Evolutionary conservation across 2,797 vertebrate species (phyloP).

Genomic region (Gallinago solitaria): DNA sequence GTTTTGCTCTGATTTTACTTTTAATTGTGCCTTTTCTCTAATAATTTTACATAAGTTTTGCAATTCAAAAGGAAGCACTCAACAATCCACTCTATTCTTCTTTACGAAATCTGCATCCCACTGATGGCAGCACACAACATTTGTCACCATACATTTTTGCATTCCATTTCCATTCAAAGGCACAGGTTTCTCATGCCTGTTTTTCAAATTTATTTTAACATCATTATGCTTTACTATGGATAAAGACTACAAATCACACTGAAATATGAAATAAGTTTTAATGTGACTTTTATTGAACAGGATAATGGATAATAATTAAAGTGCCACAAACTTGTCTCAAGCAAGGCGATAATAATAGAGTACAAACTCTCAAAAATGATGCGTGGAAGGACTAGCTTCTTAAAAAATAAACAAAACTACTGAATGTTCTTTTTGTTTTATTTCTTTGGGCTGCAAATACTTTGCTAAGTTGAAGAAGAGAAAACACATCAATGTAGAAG

Average conservation of each 20-base stretch:
- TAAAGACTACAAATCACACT: not conserved
- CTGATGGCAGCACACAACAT: not conserved
- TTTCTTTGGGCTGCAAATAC: not conserved
- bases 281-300: not conserved
- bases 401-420: not conserved
- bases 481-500: not conserved
- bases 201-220: not conserved
- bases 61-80: not conserved
- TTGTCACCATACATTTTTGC: not conserved
- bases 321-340: conserved; percentile 28
- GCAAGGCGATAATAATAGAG: not conserved
- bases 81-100: not conserved
- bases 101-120: not conserved
- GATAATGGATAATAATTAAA: conserved; percentile 36
- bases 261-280: conserved; percentile 2
- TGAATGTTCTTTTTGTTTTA: not conserved
- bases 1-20: not conserved
- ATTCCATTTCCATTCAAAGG: not conserved
- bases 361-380: not conserved
- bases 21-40: not conserved
- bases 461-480: not conserved
- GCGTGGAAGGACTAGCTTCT: not conserved
- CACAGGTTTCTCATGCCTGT: not conserved
- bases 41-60: not conserved
- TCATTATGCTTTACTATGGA: not conserved